Evolutionary conservation across 2,797 vertebrate species (phyloP).

Genomic region (Oceanodroma leucorhoa): DNA sequence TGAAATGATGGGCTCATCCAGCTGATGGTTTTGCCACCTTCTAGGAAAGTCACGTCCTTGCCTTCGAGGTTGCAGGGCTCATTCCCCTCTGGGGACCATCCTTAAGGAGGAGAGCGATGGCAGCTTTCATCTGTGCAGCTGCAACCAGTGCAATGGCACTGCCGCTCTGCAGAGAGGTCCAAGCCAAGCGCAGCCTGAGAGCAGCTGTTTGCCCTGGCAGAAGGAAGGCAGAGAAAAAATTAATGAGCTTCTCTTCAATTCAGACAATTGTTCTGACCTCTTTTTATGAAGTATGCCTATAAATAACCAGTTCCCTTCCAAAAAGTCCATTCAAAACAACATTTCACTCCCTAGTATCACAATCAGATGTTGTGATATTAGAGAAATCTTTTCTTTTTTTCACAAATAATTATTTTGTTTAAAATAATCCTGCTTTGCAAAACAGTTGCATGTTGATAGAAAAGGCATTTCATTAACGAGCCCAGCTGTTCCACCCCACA

Average conservation of each 20-base stretch:
- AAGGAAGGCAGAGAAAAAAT: not conserved
- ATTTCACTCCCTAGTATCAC: not conserved
- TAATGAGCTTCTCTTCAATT: not conserved
- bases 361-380: not conserved
- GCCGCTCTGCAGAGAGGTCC: not conserved
- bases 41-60: not conserved
- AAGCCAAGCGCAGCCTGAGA: not conserved
- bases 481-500: constrained; percentile 1
- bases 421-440: not conserved
- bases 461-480: not conserved
- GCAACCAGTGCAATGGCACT: not conserved
- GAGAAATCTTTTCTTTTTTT: not conserved
- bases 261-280: not conserved
- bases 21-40: not conserved
- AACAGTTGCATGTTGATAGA: not conserved
- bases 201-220: not conserved
- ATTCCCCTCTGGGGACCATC: rapidly evolving
- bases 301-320: not conserved
- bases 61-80: not conserved
- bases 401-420: not conserved
- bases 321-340: not conserved
- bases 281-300: not conserved
- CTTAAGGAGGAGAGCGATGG: rapidly evolving
- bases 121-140: not conserved
- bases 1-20: not conserved